These are phyloP conservation scores for Malacosoma neustria DNA, from an alignment of 2,888 invertebrate genomes.

Conservation along the genomic window DNA sequence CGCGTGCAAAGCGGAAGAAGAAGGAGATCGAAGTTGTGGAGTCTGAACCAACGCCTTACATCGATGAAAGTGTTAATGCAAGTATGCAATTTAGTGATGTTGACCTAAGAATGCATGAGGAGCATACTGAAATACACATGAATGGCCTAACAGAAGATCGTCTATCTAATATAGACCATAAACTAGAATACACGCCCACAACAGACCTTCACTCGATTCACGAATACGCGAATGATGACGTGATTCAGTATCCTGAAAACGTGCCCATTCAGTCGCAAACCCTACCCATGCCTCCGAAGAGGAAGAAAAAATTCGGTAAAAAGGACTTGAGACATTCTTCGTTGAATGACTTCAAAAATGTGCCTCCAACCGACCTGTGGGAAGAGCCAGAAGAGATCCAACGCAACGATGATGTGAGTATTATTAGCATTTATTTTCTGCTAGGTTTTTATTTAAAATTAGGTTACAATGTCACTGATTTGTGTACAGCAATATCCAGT, in stretches of 20 bases:
- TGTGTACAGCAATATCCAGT: no score
- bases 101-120: slow-evolving; percentile 61
- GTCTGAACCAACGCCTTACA: slow-evolving; percentile 47
- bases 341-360: slow-evolving; percentile 44
- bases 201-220: slow-evolving; percentile 56
- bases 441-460: no score
- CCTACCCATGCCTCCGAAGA: slow-evolving; percentile 61
- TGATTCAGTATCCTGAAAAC: slow-evolving; percentile 70
- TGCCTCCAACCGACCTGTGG: slow-evolving; percentile 35
- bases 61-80: slow-evolving; percentile 54
- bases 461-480: no score
- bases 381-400: slow-evolving; percentile 35
- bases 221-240: slow-evolving; percentile 65
- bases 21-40: slow-evolving; percentile 26
- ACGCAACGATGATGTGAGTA: slow-evolving; percentile 57
- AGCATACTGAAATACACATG: slow-evolving; percentile 50
- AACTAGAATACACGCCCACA: slow-evolving; percentile 25
- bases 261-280: slow-evolving; percentile 57
- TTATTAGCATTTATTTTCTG: slow-evolving; percentile 1
- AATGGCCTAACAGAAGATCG: slow-evolving; percentile 23
- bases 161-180: slow-evolving; percentile 20
- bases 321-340: slow-evolving; percentile 49
- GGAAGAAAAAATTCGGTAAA: slow-evolving; percentile 46
- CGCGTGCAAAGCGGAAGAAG: slow-evolving; percentile 71
- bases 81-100: slow-evolving; percentile 63